Evolutionary conservation across 1,140 invertebrate species (phyloP).

Genomic region (Halictus rubicundus): DNA sequence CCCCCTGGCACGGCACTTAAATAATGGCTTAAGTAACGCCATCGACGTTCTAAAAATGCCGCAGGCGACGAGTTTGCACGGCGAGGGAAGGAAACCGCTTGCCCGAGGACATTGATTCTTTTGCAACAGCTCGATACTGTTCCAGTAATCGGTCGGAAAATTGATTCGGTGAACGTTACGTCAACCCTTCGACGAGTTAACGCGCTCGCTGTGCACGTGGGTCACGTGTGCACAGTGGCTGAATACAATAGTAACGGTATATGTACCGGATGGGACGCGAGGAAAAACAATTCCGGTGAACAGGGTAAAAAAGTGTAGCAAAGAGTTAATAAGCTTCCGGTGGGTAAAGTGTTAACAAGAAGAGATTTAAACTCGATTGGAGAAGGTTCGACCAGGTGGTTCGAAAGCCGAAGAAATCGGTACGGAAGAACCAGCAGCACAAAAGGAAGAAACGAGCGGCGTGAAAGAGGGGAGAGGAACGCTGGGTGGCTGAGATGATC

Average conservation of each 20-base stretch:
- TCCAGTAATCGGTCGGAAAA: background rate
- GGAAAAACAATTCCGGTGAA: no score
- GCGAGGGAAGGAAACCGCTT: background rate
- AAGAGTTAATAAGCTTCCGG: no score
- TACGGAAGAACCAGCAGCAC: no score
- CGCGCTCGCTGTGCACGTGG: no score
- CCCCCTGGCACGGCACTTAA: conserved; percentile 11
- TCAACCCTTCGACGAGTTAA: no score
- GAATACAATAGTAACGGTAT: no score
- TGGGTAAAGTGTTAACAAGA: background rate
- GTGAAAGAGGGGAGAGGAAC: no score
- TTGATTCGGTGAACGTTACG: background rate
- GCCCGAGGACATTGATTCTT: background rate
- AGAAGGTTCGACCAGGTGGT: background rate
- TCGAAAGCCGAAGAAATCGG: background rate
- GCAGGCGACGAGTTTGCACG: background rate
- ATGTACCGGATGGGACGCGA: no score
- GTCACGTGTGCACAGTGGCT: no score
- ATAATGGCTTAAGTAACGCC: conserved; percentile 6
- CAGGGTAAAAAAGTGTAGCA: no score
- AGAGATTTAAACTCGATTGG: background rate
- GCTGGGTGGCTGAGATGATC: no score
- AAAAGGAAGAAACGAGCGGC: no score
- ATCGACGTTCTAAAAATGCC: background rate
- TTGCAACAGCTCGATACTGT: background rate